A percentile compares a stretch with the other conserved stretches of the same genome.
These are phyloP conservation scores for Venustoraphidia nigricollis DNA, from an alignment of 2,888 invertebrate species.

Conservation along the genomic window DNA sequence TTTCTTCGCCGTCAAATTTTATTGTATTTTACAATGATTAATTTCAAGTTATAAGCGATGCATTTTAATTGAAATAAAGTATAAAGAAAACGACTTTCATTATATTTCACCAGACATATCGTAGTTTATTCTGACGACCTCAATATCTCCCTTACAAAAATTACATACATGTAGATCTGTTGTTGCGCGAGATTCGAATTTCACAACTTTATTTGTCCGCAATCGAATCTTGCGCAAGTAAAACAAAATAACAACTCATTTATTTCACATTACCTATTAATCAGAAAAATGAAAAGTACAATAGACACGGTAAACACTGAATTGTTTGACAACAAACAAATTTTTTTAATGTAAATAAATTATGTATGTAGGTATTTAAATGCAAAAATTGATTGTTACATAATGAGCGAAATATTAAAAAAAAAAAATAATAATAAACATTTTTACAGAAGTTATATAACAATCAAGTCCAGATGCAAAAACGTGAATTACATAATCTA, in stretches of 20 bases:
- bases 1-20: too few species aligned
- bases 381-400: not conserved
- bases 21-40: too few species aligned
- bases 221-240: not conserved
- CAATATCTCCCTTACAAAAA: slow-evolving; percentile 54
- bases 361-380: slow-evolving; percentile 1
- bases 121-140: slow-evolving; percentile 57
- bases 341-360: not conserved
- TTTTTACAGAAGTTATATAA: too few species aligned
- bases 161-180: slow-evolving; percentile 44
- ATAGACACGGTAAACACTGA: not conserved
- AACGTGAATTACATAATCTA: too few species aligned
- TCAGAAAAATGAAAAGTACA: slow-evolving; percentile 1
- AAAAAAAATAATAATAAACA: slow-evolving; percentile 9
- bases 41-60: too few species aligned
- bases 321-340: not conserved
- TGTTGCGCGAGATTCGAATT: slow-evolving; percentile 33
- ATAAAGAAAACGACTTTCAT: slow-evolving; percentile 8
- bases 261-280: not conserved
- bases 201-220: not conserved
- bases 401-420: too few species aligned
- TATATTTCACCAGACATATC: slow-evolving; percentile 36
- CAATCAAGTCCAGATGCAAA: too few species aligned
- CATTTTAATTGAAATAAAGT: too few species aligned
- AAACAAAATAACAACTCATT: not conserved